These are phyloP conservation scores for Ctenochaetus hawaiiensis DNA, from an alignment of 2,797 vertebrate genomes.

Conservation along the genomic window DNA sequence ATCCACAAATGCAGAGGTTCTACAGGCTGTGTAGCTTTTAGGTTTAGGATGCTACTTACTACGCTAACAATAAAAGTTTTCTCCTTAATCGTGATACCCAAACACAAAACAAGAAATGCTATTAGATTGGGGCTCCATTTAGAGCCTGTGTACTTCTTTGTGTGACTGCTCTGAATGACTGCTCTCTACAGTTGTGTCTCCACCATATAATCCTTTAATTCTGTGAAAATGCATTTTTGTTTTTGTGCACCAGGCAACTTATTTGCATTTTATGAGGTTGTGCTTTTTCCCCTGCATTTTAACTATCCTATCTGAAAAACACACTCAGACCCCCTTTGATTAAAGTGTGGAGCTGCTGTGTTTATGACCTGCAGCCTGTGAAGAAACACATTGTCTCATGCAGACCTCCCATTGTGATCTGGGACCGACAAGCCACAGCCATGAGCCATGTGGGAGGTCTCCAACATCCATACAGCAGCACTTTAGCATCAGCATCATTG, in stretches of 20 bases:
- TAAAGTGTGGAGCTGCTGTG: constrained; percentile 18
- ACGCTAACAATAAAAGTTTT: no score
- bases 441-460: constrained; percentile 27
- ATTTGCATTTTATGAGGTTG: constrained; percentile 43
- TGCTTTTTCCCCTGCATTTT: constrained; percentile 14
- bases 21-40: background rate
- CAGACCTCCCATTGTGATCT: constrained; percentile 24
- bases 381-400: constrained; percentile 34
- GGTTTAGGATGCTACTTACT: background rate
- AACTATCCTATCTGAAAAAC: constrained; percentile 17
- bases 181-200: background rate
- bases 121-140: no score
- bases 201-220: constrained; percentile 7
- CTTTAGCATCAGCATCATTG: background rate
- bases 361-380: constrained; percentile 43
- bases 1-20: background rate
- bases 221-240: constrained; percentile 20
- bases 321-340: background rate
- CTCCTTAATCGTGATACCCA: no score
- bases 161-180: background rate
- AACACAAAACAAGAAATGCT: no score
- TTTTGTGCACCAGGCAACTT: background rate
- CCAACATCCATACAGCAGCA: background rate
- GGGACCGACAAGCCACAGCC: constrained; percentile 21
- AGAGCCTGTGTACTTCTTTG: background rate